Base-by-base conservation (phyloP, 2,888 invertebrate species). In the Mythimna impura region DNA sequence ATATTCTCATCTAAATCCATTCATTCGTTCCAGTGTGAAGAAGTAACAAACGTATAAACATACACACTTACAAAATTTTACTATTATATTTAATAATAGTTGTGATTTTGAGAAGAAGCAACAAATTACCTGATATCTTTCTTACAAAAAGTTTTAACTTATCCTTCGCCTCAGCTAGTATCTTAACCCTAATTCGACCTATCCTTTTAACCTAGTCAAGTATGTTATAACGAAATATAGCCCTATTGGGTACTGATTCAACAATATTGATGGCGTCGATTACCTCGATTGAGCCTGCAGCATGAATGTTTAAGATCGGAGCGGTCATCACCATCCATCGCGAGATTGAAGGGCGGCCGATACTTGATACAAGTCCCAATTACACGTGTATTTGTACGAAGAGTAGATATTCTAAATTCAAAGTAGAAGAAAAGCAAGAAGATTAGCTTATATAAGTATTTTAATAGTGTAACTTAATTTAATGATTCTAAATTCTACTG, bases 251-350 rank as follows among this genome's bases (percentile, higher is more conserved):
- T 85, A 80, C 61, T 78, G 86, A 86, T 84, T 84, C 71, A 71
- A 78, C 60, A 67, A 78, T 80, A 87, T 87, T 82, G 86, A 86
- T 86, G 67, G 73, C 69, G 40, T 76, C 84, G 74, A 86, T 86
- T 86, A 86, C 82, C 66, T 82, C 82, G 86, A 86, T 87, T 84
- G 87, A 81, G 72, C 84, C 66, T 81, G 61, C 25, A 62, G 22
- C 82, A 72, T 87, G 80, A 82, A 87, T 87, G 77, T 82, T 86
- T 84, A 77, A 86, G 73, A 63, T 40, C 43, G 25, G 17, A 66
- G 47, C 54, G 84, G 77, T 80, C 86, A 87, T 82, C 84, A 87
- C 78, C 86, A 87, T 86, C 83, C 76, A 78, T 86, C 86, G 80
- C 71, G 40, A 71, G 69, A 74, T 71, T 71, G 82, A 86, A 76